Evolutionary conservation across 1,140 invertebrate genomes (phyloP).

Genomic region (Galendromus occidentalis): DNA sequence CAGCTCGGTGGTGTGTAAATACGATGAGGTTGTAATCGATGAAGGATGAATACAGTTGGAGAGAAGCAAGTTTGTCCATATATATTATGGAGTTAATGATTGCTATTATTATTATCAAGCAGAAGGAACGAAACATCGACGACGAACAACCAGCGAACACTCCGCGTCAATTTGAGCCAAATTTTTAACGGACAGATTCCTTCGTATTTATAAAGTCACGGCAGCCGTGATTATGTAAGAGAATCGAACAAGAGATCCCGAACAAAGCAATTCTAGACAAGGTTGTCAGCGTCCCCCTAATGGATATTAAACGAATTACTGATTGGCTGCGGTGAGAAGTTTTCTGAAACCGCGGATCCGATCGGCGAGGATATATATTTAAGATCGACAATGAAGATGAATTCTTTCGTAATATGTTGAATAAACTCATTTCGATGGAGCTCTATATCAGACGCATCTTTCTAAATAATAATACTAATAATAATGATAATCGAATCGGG

Average conservation of each 20-base stretch:
- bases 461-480: not conserved
- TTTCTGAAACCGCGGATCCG: too few relatives aligned
- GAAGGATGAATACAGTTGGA: not conserved
- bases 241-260: too few relatives aligned
- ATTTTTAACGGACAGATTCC: not conserved
- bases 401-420: constrained; percentile 9
- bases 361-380: too few relatives aligned
- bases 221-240: not conserved
- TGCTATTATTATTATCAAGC: not conserved
- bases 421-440: not conserved
- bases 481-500: too few relatives aligned
- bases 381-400: not conserved
- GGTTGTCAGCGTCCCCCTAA: too few relatives aligned
- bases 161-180: not conserved
- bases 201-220: not conserved
- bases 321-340: too few relatives aligned
- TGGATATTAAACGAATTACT: too few relatives aligned
- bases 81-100: not conserved
- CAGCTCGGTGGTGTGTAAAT: not conserved
- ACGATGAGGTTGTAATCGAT: not conserved
- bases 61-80: not conserved
- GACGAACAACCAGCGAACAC: not conserved
- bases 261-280: too few relatives aligned
- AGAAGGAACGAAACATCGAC: not conserved
- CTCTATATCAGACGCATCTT: not conserved